A percentile compares a stretch with the other conserved stretches of the same genome.
Conservation (phyloP, 2,797 vertebrate species). For the Adelosebastes latens region DNA sequence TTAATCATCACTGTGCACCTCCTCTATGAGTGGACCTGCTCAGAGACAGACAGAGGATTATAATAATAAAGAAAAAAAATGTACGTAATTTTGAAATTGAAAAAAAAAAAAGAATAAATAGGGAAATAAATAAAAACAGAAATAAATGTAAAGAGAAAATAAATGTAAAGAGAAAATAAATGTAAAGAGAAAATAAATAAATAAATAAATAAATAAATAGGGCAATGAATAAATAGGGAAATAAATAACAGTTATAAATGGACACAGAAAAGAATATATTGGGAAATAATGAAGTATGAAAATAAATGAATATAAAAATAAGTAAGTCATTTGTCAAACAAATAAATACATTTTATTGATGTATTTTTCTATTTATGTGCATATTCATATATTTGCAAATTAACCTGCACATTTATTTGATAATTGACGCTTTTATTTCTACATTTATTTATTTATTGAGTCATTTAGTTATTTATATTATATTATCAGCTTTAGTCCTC, state of each 20-base stretch:
- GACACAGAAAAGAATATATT: neutral
- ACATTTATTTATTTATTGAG: neutral
- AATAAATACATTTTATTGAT: neutral
- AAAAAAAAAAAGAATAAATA: too few species aligned
- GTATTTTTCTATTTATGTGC: too few species aligned
- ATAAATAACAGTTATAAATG: neutral
- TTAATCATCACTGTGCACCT: neutral
- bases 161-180: neutral
- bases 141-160: too few species aligned
- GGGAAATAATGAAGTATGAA: neutral
- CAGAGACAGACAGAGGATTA: neutral
- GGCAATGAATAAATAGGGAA: neutral
- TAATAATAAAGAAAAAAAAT: neutral
- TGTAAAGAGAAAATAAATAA: neutral
- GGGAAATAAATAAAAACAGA: too few species aligned
- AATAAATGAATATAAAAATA: neutral
- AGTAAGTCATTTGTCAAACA: neutral
- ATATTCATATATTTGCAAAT: neutral
- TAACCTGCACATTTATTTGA: neutral
- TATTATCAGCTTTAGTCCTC: neutral
- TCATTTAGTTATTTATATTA: neutral
- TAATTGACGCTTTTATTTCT: neutral
- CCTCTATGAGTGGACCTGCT: neutral
- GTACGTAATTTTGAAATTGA: neutral
- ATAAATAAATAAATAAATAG: too few species aligned